A percentile compares a stretch with the other conserved stretches of the same genome.
These are phyloP conservation scores for Schlechtendalia chinensis DNA, from an alignment of 1,140 invertebrate species.

Conservation along the genomic window DNA sequence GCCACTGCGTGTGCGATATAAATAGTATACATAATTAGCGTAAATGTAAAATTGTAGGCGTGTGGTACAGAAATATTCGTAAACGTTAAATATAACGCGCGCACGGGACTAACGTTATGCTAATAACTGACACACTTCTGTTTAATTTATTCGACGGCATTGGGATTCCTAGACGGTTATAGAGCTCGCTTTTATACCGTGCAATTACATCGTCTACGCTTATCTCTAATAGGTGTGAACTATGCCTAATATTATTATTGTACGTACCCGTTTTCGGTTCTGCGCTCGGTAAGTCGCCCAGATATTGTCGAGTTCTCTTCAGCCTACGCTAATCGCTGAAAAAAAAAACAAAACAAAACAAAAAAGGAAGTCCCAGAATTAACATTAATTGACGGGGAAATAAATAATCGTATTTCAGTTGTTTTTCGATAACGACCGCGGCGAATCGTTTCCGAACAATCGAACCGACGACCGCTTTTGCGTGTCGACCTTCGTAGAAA, in stretches of 20 bases:
- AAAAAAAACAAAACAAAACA: no score
- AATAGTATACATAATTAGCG: no score
- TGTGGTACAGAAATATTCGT: no score
- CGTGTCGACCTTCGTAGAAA: background rate
- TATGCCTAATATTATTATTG: background rate
- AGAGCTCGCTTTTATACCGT: background rate
- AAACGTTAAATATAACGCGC: no score
- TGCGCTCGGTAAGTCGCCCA: background rate
- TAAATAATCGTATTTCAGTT: slow-evolving; percentile 6
- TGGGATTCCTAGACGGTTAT: slow-evolving; percentile 8
- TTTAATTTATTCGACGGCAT: slow-evolving; percentile 18
- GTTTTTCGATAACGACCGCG: background rate
- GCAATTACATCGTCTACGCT: background rate
- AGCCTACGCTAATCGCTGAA: background rate
- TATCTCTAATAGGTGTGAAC: slow-evolving; percentile 41
- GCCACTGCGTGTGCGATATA: no score
- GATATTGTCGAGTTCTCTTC: slow-evolving; percentile 2
- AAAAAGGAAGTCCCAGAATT: background rate
- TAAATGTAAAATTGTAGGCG: no score
- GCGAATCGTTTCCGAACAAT: slow-evolving; percentile 2
- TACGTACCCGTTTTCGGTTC: background rate
- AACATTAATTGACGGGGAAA: slow-evolving; percentile 16
- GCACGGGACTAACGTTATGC: background rate
- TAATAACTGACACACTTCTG: slow-evolving; percentile 35
- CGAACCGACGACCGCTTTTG: background rate